phyloP scores from a whole-genome alignment of 2,888 invertebrate genomes.

The Scotopteryx bipunctaria region DNA sequence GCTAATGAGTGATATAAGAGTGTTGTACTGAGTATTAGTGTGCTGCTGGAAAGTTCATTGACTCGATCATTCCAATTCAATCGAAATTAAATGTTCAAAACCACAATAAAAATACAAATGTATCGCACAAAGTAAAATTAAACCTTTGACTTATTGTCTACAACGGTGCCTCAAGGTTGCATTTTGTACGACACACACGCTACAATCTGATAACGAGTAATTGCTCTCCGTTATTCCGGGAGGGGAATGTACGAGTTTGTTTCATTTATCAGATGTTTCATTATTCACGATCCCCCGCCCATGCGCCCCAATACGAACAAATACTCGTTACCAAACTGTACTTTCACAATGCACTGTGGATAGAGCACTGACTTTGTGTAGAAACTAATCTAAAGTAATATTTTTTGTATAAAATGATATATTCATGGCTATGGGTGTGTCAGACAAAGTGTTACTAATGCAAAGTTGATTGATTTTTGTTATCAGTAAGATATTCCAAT shows the following conservation, averaged over 20 bases:
- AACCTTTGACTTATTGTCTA: slow-evolving; percentile 43
- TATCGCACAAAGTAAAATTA: slow-evolving; percentile 66
- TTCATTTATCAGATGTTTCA: slow-evolving; percentile 22
- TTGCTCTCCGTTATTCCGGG: slow-evolving; percentile 31
- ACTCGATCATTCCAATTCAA: slow-evolving; percentile 71
- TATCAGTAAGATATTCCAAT: slow-evolving; percentile 53
- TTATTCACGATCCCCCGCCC: slow-evolving; percentile 24
- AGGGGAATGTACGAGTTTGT: slow-evolving; percentile 12
- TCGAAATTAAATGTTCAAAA: slow-evolving; percentile 43
- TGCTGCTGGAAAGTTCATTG: slow-evolving; percentile 47
- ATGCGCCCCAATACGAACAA: slow-evolving; percentile 24
- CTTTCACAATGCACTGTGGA: slow-evolving; percentile 64
- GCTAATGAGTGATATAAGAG: slow-evolving; percentile 62
- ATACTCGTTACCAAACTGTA: slow-evolving; percentile 44
- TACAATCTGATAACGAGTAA: slow-evolving; percentile 45
- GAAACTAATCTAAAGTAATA: slow-evolving; percentile 30
- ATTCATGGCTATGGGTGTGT: slow-evolving; percentile 40
- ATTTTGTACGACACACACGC: slow-evolving; percentile 65
- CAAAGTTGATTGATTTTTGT: slow-evolving; percentile 42
- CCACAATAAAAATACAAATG: slow-evolving; percentile 46
- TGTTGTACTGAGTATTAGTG: slow-evolving; percentile 52
- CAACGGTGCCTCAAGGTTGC: slow-evolving; percentile 59
- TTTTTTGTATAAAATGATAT: slow-evolving; percentile 41
- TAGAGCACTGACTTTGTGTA: slow-evolving; percentile 59
- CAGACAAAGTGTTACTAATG: slow-evolving; percentile 48